Percentiles rank a stretch among this genome's conserved stretches.
Conservation (phyloP, 2,113 vertebrate species). For the Thamnophis sirtalis region DNA sequence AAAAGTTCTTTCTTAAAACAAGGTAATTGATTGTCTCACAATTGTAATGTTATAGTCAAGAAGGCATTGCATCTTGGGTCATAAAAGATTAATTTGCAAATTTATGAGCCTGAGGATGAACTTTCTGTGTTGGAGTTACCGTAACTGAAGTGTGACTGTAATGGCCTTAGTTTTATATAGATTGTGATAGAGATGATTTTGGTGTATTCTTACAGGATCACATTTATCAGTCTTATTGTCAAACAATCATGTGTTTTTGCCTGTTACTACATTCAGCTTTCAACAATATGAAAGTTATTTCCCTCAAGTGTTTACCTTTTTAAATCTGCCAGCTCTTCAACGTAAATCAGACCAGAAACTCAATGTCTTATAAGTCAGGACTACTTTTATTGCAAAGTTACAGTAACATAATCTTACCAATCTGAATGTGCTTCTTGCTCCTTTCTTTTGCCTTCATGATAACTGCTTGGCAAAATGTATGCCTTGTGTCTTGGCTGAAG, state of each 20-base stretch:
- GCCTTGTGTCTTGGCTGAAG: neutral
- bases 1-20: slow-evolving; percentile 42
- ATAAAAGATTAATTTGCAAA: neutral
- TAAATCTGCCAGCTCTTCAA: neutral
- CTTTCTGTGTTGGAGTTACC: neutral
- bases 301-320: neutral
- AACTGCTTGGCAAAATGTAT: neutral
- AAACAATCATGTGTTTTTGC: neutral
- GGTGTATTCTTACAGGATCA: neutral
- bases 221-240: neutral
- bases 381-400: neutral
- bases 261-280: neutral
- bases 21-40: slow-evolving; percentile 37
- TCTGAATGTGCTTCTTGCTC: neutral
- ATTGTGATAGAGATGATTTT: neutral
- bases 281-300: neutral
- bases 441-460: neutral
- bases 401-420: neutral
- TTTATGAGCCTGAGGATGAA: neutral
- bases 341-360: neutral
- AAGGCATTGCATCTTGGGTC: neutral
- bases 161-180: neutral
- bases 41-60: slow-evolving; percentile 49
- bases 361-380: neutral
- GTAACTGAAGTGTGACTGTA: neutral